Evolutionary conservation across 2,113 vertebrate genomes (phyloP), one percentile per base, ranked within the genome.

Genomic region (Ptychochromis oligacanthus): DNA sequence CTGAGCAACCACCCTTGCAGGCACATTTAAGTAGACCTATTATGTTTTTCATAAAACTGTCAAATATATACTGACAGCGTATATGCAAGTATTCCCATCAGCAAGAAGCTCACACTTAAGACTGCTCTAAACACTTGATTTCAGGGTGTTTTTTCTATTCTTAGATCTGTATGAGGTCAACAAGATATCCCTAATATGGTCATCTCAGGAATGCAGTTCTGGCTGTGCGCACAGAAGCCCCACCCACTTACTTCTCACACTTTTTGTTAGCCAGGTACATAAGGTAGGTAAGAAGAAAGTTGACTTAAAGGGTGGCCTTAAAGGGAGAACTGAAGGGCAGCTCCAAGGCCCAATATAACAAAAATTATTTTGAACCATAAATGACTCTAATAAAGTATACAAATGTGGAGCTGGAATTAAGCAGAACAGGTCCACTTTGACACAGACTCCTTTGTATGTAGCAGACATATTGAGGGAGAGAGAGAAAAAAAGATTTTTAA

Each of bases 221-320:
- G 36, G 36, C 36, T 36, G 36, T 7, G 36, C 4, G 36, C 36
- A 36, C 36, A 36, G 36, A 8, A 36, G 28, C 36, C 36, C 36
- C 8, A 36, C 8, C 9, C 20, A n/a, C 24, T 28, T 2, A 17
- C 24, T 70, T 43, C 43, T 70, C 9, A 52, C 28, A 28, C 17
- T 5, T 20, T 70, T 70, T 49, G 5, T 49, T 70, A 49, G 18
- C 15, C 24, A 20, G 43, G 9, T 22, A 49, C 7, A n/a, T n/a
- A n/a, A n/a, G n/a, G 22, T 4, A 40, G 1, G 38, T 0, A 31
- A 64, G 61, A n/a, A n/a, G 38, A 62, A 38, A 40, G 38, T 40
- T 40, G 4, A n/a, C n/a, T n/a, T n/a, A n/a, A 43, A 10, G 0
- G 62, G 7, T 22, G 26, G 64, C 2, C 24, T 26, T 22, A 12